A percentile compares a stretch with the other conserved stretches of the same genome.
Evolutionary conservation across 2,797 vertebrate genomes (phyloP).

Genomic region (Pipistrellus pygmaeus): DNA sequence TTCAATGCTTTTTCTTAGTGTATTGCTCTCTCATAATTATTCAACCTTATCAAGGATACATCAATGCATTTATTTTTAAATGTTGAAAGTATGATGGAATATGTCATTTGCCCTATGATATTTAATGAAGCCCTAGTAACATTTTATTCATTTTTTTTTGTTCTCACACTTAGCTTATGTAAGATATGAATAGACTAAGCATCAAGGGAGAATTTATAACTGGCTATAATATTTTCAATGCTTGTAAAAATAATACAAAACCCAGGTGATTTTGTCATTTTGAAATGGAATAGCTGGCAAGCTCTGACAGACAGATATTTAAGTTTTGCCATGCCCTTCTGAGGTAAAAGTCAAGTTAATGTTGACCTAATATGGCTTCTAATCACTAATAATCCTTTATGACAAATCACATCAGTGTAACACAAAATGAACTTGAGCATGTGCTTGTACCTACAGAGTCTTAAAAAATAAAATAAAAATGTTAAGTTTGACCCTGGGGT

Average conservation of each 20-base stretch:
- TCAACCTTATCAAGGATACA: neutral
- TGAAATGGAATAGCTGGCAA: neutral
- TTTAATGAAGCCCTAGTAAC: neutral
- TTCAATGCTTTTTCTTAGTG: neutral
- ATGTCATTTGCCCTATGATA: neutral
- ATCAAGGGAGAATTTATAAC: neutral
- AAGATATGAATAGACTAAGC: neutral
- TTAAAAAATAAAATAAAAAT: neutral
- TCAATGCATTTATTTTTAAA: conserved; percentile 38
- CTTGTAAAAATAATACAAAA: neutral
- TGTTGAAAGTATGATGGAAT: neutral
- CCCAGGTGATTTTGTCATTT: neutral
- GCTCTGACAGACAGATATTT: neutral
- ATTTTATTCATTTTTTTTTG: conserved; percentile 16
- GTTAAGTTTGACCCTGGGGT: neutral
- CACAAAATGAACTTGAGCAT: conserved; percentile 22
- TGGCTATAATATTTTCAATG: neutral
- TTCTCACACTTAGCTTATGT: conserved; percentile 55
- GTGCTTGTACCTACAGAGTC: neutral
- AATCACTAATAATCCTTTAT: conserved; percentile 20
- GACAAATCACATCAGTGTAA: neutral
- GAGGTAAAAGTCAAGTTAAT: neutral
- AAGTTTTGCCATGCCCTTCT: neutral
- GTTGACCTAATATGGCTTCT: neutral
- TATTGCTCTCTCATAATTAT: neutral